These are phyloP conservation scores for Cliona cf. orientalis DNA, from an alignment of 37 sponge, comb jelly and placozoan genomes.

Conservation along the genomic window DNA sequence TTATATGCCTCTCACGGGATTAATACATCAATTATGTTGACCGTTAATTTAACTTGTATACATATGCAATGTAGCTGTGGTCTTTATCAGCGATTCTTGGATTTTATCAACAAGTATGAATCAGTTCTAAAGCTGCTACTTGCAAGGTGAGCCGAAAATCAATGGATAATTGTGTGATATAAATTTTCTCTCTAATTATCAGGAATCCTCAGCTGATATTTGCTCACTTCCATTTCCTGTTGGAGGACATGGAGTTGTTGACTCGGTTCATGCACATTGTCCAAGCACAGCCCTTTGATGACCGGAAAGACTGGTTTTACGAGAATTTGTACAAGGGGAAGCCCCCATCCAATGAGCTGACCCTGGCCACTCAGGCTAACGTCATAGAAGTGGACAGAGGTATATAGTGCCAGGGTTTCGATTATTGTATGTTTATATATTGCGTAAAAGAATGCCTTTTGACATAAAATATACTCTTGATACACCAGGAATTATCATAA, in stretches of 20 bases:
- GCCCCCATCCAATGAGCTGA: constrained; percentile 46
- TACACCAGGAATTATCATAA: neutral
- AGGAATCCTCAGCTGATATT: constrained; percentile 88
- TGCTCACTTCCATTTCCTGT: constrained; percentile 90
- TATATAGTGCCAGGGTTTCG: neutral
- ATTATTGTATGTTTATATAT: neutral
- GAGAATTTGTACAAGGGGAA: constrained; percentile 85
- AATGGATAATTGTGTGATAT: neutral
- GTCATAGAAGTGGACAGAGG: constrained; percentile 82
- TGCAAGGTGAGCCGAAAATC: constrained; percentile 50
- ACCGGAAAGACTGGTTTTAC: constrained; percentile 95
- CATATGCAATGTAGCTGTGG: constrained; percentile 47
- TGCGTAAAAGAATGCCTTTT: neutral
- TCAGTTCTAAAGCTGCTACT: constrained; percentile 75
- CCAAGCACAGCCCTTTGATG: constrained; percentile 82
- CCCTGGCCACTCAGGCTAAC: constrained; percentile 21
- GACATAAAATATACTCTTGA: neutral
- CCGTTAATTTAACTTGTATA: neutral
- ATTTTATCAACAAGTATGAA: constrained; percentile 75
- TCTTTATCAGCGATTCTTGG: constrained; percentile 41
- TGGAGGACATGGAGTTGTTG: constrained; percentile 72
- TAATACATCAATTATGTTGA: too few relatives aligned
- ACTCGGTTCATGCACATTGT: constrained; percentile 82
- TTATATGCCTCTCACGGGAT: too few relatives aligned
- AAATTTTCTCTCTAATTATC: neutral